phyloP scores from a whole-genome alignment of 2,888 invertebrate species.

The Torymus auratus region DNA sequence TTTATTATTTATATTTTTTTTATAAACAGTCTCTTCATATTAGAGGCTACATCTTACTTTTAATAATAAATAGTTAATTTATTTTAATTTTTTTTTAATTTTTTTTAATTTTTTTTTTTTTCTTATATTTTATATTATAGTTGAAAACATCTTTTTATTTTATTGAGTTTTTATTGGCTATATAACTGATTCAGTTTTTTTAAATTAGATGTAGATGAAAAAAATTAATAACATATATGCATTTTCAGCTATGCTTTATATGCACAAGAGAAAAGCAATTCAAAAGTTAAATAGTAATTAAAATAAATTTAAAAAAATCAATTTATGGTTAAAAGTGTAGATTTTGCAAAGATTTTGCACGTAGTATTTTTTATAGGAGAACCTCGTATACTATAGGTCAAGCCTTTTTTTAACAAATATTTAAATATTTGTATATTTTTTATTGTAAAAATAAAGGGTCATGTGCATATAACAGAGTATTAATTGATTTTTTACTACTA shows the following conservation, averaged over 20 bases:
- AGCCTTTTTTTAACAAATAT: constrained; percentile 23
- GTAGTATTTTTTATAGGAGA: constrained; percentile 22
- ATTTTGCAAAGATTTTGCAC: constrained; percentile 33
- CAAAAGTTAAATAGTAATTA: neutral
- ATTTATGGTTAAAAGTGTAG: constrained; percentile 5
- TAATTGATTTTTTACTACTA: constrained; percentile 25
- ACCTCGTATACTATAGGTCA: constrained; percentile 28
- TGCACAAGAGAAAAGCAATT: constrained; percentile 5
- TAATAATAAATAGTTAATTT: neutral
- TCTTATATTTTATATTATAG: neutral
- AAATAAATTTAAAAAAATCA: constrained; percentile 16
- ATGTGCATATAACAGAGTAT: neutral
- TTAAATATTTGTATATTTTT: constrained; percentile 21
- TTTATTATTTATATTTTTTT: neutral
- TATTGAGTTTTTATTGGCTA: no score
- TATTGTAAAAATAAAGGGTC: neutral
- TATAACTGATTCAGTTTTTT: no score
- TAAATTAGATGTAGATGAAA: neutral
- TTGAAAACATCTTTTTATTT: neutral
- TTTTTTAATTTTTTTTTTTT: constrained; percentile 12
- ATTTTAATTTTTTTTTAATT: no score
- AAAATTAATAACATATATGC: neutral
- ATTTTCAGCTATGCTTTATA: neutral
- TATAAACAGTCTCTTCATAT: neutral
- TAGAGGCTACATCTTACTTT: no score